Conservation (phyloP, 92 coral and sea anemone genomes). For the Paramuricea clavata region DNA sequence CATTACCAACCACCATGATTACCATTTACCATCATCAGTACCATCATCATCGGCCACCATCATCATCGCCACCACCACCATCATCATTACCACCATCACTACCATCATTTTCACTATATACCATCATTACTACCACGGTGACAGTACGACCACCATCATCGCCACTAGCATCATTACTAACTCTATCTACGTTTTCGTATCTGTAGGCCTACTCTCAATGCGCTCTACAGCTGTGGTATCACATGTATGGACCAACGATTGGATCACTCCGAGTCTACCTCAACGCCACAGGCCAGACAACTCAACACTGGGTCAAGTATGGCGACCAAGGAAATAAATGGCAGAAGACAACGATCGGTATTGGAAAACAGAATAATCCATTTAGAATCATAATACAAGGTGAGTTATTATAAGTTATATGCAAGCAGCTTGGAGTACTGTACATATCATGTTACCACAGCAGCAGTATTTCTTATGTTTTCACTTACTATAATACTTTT, state of each 20-base stretch:
- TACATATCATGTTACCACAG: too few species aligned
- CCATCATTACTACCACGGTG: background rate
- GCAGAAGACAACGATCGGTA: conserved; percentile 80
- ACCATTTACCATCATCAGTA: background rate
- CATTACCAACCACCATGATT: too few species aligned
- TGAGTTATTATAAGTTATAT: too few species aligned
- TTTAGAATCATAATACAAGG: conserved; percentile 80
- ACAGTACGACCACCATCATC: too few species aligned
- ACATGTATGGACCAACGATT: conserved; percentile 92
- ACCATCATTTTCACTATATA: too few species aligned
- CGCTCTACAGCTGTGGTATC: conserved; percentile 90
- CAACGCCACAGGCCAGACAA: conserved; percentile 70
- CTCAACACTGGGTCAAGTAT: conserved; percentile 87
- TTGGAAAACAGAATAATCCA: conserved; percentile 84
- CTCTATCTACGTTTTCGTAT: background rate
- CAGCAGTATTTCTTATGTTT: too few species aligned
- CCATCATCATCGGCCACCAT: too few species aligned
- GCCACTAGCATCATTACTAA: too few species aligned
- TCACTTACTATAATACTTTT: too few species aligned
- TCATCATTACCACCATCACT: too few species aligned
- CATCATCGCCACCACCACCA: too few species aligned
- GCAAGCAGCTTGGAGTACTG: too few species aligned
- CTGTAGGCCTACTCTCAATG: conserved; percentile 85
- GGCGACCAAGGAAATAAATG: conserved; percentile 93
- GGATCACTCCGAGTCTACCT: conserved; percentile 86